Conservation (phyloP, 2,797 vertebrate genomes). For the Sebastes glaucus region DNA sequence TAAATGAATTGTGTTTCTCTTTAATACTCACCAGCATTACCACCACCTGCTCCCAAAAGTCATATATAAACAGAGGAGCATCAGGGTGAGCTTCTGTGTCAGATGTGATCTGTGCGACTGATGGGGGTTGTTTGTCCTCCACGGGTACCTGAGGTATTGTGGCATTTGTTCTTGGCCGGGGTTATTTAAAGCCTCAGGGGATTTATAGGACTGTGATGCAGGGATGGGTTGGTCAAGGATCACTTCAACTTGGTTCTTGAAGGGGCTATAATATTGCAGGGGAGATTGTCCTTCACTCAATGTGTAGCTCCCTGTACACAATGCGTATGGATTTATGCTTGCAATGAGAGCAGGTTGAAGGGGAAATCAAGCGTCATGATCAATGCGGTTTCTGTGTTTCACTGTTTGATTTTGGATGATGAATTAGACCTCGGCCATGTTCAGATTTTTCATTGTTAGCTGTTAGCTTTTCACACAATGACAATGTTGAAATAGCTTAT, state of each 20-base stretch:
- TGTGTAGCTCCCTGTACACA: background rate
- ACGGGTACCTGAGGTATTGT: slow-evolving; percentile 50
- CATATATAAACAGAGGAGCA: slow-evolving; percentile 53
- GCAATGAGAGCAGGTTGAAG: background rate
- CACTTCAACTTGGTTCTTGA: slow-evolving; percentile 56
- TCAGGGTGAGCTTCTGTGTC: slow-evolving; percentile 57
- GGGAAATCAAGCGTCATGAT: background rate
- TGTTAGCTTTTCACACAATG: background rate
- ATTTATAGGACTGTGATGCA: slow-evolving; percentile 52
- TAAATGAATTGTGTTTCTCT: background rate
- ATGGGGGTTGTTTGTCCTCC: slow-evolving; percentile 65
- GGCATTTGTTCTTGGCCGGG: slow-evolving; percentile 72
- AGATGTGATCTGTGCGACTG: slow-evolving; percentile 54
- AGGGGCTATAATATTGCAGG: slow-evolving; percentile 28
- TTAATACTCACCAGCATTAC: background rate
- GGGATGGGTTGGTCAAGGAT: slow-evolving; percentile 72
- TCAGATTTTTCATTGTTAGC: background rate
- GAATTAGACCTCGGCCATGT: background rate
- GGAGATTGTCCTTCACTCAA: slow-evolving; percentile 14
- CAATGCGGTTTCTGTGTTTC: background rate
- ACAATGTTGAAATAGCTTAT: background rate
- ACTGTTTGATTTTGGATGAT: background rate
- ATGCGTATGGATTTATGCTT: slow-evolving; percentile 1
- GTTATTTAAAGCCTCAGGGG: slow-evolving; percentile 68
- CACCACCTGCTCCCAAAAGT: slow-evolving; percentile 39